These are phyloP conservation scores for Anhinga anhinga DNA, from an alignment of 2,113 vertebrate genomes.

Conservation along the genomic window DNA sequence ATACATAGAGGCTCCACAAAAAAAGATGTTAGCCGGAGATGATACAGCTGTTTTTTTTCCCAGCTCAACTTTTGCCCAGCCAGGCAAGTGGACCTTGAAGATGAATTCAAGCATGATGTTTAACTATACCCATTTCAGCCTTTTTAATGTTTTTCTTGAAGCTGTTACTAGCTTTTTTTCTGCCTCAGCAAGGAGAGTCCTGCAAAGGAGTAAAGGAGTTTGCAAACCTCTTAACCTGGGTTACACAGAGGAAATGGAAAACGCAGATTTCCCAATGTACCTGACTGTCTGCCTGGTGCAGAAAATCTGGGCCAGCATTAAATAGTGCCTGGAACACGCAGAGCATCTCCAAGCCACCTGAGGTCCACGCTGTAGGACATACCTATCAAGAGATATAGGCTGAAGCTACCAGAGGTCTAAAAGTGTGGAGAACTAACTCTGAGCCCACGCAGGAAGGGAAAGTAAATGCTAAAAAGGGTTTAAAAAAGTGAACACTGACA, in stretches of 20 bases:
- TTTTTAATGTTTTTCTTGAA: not conserved
- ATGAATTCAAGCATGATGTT: not conserved
- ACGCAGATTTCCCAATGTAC: not conserved
- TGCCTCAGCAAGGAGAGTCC: not conserved
- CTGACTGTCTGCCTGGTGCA: not conserved
- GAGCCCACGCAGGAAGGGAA: not conserved
- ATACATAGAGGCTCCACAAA: not conserved
- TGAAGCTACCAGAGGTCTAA: not conserved
- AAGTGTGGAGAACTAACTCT: not conserved
- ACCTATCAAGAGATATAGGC: not conserved
- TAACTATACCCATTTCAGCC: not conserved
- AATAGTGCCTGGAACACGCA: not conserved
- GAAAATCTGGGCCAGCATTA: not conserved
- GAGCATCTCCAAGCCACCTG: not conserved
- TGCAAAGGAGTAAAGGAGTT: not conserved
- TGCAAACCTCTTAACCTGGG: not conserved
- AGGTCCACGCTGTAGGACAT: not conserved
- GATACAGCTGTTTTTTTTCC: not conserved
- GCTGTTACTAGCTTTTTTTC: not conserved
- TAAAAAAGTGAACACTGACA: not conserved
- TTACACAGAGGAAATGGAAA: not conserved
- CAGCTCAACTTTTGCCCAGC: not conserved
- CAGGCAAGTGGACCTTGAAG: not conserved
- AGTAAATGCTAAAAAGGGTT: not conserved
- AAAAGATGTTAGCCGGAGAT: not conserved